Conservation (phyloP, 2,888 invertebrate species). For the Sphinx pinastri region DNA sequence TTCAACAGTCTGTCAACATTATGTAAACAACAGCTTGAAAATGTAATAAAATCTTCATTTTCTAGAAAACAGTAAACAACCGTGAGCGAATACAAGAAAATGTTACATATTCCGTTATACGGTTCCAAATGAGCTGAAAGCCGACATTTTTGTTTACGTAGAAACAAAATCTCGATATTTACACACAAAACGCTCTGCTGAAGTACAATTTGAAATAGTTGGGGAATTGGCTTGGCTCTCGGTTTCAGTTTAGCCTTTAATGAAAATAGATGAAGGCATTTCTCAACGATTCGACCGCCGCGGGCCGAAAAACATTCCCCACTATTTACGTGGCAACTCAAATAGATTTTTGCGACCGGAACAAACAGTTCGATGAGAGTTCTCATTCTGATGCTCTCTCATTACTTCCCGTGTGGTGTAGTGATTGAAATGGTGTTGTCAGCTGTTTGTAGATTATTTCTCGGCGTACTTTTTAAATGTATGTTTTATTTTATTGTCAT, state of each 20-base stretch:
- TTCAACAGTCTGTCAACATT: too few species aligned
- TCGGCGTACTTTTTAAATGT: too few species aligned
- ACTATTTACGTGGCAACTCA: slow-evolving; percentile 41
- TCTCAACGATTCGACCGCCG: slow-evolving; percentile 40
- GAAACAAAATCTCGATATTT: slow-evolving; percentile 29
- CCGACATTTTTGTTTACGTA: slow-evolving; percentile 20
- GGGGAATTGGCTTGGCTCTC: slow-evolving; percentile 34
- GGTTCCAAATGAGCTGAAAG: background rate
- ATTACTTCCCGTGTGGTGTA: slow-evolving; percentile 46
- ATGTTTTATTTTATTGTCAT: too few species aligned
- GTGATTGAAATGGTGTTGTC: slow-evolving; percentile 18
- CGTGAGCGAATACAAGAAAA: background rate
- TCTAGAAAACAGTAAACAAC: background rate
- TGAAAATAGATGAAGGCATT: slow-evolving; percentile 51
- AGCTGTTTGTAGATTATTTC: background rate
- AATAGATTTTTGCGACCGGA: slow-evolving; percentile 42
- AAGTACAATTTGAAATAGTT: slow-evolving; percentile 35
- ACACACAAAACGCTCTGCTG: slow-evolving; percentile 29
- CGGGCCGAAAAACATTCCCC: slow-evolving; percentile 37
- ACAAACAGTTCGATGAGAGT: slow-evolving; percentile 43
- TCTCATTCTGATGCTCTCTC: slow-evolving; percentile 43
- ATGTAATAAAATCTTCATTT: background rate
- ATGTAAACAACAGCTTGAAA: too few species aligned
- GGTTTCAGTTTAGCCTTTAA: slow-evolving; percentile 41
- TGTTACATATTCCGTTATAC: slow-evolving; percentile 4